A percentile compares a stretch with the other conserved stretches of the same genome.
These are phyloP conservation scores for Bruchidius siliquastri DNA, from an alignment of 2,888 invertebrate species.

Conservation along the genomic window DNA sequence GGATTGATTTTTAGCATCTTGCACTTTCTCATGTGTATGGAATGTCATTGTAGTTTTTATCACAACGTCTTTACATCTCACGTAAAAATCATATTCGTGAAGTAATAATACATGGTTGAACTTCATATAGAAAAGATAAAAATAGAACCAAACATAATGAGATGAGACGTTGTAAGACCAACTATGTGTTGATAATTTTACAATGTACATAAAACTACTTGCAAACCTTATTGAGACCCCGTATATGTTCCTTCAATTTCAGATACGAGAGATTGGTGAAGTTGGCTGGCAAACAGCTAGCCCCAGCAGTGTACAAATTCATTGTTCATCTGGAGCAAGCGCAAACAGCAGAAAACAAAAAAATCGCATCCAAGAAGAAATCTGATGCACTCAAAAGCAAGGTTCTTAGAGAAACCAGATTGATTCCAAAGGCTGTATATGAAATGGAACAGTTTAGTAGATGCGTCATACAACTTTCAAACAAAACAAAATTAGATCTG, in stretches of 20 bases:
- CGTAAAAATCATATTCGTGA: no score
- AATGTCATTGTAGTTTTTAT: no score
- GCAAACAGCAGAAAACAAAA: slow-evolving; percentile 39
- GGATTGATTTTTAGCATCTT: no score
- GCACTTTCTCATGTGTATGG: no score
- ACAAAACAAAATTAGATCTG: slow-evolving; percentile 55
- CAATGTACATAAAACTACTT: no score
- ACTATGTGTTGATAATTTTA: no score
- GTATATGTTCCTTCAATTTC: slow-evolving; percentile 17
- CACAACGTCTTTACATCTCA: no score
- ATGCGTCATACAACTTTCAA: slow-evolving; percentile 55
- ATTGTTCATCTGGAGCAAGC: slow-evolving; percentile 56
- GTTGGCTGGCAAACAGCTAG: slow-evolving; percentile 56
- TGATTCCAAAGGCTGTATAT: slow-evolving; percentile 61
- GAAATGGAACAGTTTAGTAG: slow-evolving; percentile 63
- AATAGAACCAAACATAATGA: no score
- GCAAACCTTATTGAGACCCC: no score
- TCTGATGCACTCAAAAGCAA: slow-evolving; percentile 44
- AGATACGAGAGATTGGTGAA: slow-evolving; percentile 57
- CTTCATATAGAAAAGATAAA: no score
- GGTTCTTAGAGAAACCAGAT: slow-evolving; percentile 57
- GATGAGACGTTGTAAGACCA: no score
- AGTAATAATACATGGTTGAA: no score
- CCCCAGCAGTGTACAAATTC: slow-evolving; percentile 53
- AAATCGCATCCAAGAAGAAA: slow-evolving; percentile 36